A percentile compares a stretch with the other conserved stretches of the same genome.
phyloP scores from a whole-genome alignment of 1,140 invertebrate genomes.

The Theocolax elegans region DNA sequence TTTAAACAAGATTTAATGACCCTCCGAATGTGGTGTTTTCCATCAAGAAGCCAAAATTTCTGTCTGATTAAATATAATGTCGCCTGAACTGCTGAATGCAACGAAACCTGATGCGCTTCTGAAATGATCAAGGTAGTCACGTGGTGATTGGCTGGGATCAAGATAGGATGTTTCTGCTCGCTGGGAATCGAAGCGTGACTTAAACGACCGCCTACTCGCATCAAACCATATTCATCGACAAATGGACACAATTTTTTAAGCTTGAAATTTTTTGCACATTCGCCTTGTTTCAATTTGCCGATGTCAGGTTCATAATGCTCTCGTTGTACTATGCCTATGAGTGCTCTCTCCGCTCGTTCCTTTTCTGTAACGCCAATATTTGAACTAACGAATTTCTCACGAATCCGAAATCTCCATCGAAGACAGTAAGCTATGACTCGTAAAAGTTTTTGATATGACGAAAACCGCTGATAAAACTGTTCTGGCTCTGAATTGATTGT shows the following conservation, averaged over 20 bases:
- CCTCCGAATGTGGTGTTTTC: conserved; percentile 34
- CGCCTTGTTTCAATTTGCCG: background rate
- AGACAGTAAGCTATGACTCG: background rate
- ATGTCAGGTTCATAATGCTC: background rate
- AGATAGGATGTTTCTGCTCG: conserved; percentile 43
- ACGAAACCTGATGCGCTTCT: conserved; percentile 42
- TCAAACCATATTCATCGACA: background rate
- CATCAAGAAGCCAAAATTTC: conserved; percentile 45
- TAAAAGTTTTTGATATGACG: background rate
- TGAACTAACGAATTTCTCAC: background rate
- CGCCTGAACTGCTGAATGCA: conserved; percentile 47
- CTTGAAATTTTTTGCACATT: background rate
- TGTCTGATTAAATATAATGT: conserved; percentile 36
- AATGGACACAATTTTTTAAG: background rate
- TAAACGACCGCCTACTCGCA: conserved; percentile 36
- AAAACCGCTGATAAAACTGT: background rate
- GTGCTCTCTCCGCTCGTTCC: background rate
- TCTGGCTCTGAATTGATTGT: background rate
- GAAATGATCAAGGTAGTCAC: conserved; percentile 47
- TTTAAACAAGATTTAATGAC: conserved; percentile 40
- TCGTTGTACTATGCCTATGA: background rate
- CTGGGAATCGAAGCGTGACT: background rate
- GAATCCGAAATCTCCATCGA: background rate
- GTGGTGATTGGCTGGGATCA: conserved; percentile 36
- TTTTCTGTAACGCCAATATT: background rate